Base-by-base conservation (phyloP, 2,888 invertebrate species). In the Drosophila sordidula region DNA sequence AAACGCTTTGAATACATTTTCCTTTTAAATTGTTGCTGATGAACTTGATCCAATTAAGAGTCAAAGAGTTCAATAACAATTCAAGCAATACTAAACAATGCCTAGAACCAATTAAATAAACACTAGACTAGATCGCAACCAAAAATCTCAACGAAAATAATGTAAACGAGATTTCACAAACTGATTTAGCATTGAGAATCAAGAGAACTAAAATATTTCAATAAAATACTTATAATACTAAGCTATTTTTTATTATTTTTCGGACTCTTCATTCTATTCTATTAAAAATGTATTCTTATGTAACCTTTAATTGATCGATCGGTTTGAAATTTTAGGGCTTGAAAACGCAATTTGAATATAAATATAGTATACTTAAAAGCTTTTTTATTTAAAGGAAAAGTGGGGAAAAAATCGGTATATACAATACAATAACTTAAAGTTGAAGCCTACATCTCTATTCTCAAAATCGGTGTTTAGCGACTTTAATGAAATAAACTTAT, bases 21-120 rank as follows among this genome's bases (percentile, higher is more conserved):
- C 34, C 29, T 63, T 64, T 51, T 22, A n/a, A 70, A 38, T 51
- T 54, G 45, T 54, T 70, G 49, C 42, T 39, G 66, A 14, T 65
- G 69, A 78, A 74, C 69, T 80, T 56, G 76, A 67, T 59, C 68
- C 39, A 70, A 69, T 50, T 66, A 54, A 51, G 54, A 56, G 75
- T 75, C 66, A 61, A 46, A 75, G 55, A 70, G 80, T 80, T 80
- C 80, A 78, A 77, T 67, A 79, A 70, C 66, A 59, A 65, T 36
- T 14, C 12, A 6, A 18, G 14, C 32, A 42, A 42, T 29, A 54
- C 16, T 11, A 54, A 34, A 26, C 44, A 36, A 54, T 42, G 8
- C 25, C 34, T 47, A 42, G 39, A 58, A 49, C 29, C n/a, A 54
- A 54, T 45, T 29, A 8, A 41, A 57, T 57, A 61, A 42, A 56